A percentile compares a stretch with the other conserved stretches of the same genome.
Evolutionary conservation across 1,140 invertebrate genomes (phyloP).

Genomic region (Bombus confusus): DNA sequence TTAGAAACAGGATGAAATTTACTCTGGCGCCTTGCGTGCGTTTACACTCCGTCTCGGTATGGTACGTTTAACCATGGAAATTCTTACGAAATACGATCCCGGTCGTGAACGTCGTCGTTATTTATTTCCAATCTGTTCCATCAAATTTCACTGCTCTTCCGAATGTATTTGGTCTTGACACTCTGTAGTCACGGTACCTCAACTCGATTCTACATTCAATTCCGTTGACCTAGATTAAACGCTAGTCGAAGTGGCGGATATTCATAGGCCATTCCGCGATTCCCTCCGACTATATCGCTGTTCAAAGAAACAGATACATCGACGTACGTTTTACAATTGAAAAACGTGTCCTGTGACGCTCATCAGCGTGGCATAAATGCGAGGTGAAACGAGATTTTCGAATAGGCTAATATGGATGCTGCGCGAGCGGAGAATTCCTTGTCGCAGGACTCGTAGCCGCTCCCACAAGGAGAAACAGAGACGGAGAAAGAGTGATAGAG

Average conservation of each 20-base stretch:
- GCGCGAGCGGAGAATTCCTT: conserved; percentile 2
- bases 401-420: conserved; percentile 24
- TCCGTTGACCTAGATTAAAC: conserved; percentile 71
- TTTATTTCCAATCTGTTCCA: neutral
- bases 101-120: neutral
- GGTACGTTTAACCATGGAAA: neutral
- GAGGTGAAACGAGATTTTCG: neutral
- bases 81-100: neutral
- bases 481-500: neutral
- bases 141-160: neutral
- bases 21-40: neutral
- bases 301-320: neutral
- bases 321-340: neutral
- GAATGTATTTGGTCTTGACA: neutral
- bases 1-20: neutral
- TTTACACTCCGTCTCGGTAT: neutral
- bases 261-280: conserved; percentile 39
- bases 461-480: neutral
- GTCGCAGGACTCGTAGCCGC: neutral
- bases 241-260: conserved; percentile 47
- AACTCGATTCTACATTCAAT: conserved; percentile 66
- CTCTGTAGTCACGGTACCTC: conserved; percentile 11
- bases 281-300: neutral
- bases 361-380: conserved; percentile 4
- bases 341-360: conserved; percentile 21